These are phyloP conservation scores for Vulpes ferrilata DNA, from an alignment of 2,113 vertebrate species.

Conservation along the genomic window DNA sequence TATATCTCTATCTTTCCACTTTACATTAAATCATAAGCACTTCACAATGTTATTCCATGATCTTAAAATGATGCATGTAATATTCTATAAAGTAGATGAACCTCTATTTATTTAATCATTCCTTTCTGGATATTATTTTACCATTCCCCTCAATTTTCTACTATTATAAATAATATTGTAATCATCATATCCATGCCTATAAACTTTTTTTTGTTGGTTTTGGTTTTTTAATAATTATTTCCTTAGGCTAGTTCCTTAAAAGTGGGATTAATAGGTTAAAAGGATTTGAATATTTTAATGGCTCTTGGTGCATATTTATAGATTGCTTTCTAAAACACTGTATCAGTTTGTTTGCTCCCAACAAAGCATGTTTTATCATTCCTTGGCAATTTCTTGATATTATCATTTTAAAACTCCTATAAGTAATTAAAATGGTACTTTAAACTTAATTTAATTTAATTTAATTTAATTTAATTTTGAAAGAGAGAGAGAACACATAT, in stretches of 20 bases:
- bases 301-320: not conserved
- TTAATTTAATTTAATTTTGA: not conserved
- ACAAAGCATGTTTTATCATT: not conserved
- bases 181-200: not conserved
- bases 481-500: not conserved
- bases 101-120: not conserved
- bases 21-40: constrained; percentile 5
- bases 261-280: not conserved
- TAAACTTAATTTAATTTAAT: not conserved
- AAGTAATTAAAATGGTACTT: not conserved
- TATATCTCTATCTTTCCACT: not conserved
- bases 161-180: not conserved
- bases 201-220: not conserved
- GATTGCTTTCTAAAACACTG: not conserved
- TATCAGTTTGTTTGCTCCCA: not conserved
- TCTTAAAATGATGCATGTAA: not conserved
- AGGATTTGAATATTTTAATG: not conserved
- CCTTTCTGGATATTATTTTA: constrained; percentile 40
- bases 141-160: not conserved
- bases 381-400: not conserved
- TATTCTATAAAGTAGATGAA: not conserved
- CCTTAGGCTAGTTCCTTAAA: not conserved
- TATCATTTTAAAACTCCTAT: not conserved
- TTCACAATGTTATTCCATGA: not conserved
- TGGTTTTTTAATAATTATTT: not conserved